Evolutionary conservation across 2,888 invertebrate genomes (phyloP).

Genomic region (Hylaea fasciaria): DNA sequence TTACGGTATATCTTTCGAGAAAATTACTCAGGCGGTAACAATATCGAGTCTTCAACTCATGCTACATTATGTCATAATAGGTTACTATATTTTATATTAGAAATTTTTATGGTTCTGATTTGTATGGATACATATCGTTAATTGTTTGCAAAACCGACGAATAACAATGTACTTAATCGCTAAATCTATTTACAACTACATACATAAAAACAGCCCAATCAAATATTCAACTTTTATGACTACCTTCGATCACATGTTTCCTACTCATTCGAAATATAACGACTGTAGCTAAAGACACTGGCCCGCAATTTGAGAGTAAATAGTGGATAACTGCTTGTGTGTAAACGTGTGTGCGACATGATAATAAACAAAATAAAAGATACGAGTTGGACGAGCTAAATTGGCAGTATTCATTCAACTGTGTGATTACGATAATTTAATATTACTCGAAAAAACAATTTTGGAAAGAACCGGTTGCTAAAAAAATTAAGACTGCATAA

Average conservation of each 20-base stretch:
- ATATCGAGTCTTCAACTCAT: no score
- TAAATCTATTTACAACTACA: not conserved
- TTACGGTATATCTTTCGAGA: not conserved
- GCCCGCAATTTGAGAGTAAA: slow-evolving; percentile 18
- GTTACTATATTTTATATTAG: no score
- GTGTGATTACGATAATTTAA: slow-evolving; percentile 24
- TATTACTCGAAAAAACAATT: slow-evolving; percentile 21
- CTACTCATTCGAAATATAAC: not conserved
- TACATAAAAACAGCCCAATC: slow-evolving; percentile 4
- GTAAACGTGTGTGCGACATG: slow-evolving; percentile 18
- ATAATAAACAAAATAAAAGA: slow-evolving; percentile 18
- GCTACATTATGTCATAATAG: no score
- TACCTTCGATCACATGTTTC: not conserved
- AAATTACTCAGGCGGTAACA: no score
- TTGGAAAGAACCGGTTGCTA: slow-evolving; percentile 13
- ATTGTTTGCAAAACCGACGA: no score
- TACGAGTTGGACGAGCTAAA: slow-evolving; percentile 23
- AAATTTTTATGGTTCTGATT: no score
- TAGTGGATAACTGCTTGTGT: slow-evolving; percentile 8
- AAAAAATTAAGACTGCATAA: slow-evolving; percentile 9
- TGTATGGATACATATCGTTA: no score
- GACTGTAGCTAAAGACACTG: slow-evolving; percentile 5
- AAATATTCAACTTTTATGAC: slow-evolving; percentile 9
- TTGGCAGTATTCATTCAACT: slow-evolving; percentile 25
- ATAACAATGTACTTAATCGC: no score